Evolutionary conservation across 2,797 vertebrate genomes (phyloP), one percentile per base, ranked within the genome.

Genomic region (Sparus aurata): DNA sequence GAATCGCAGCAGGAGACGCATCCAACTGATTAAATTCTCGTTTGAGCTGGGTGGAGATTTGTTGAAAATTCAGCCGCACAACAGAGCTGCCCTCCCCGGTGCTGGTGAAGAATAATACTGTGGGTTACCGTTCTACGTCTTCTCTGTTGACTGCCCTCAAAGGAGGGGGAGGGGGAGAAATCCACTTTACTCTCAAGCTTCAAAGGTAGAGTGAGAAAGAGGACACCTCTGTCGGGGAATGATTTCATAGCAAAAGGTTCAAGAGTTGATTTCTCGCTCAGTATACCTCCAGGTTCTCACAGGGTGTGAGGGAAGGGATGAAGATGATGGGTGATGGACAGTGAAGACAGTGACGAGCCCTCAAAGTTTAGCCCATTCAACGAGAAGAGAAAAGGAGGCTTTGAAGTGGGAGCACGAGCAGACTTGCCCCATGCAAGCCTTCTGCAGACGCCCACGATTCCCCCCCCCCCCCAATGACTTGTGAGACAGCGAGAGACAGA

Each of bases 341-440:
- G 58, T 13, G 67, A 62, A 49, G 53, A 63, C 34, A 73, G 49
- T 38, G 67, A 58, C 46, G 41, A 65, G 45, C 52, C 73, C 76
- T 77, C 53, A 22, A 79, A 85, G 76, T 82, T 82, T 43, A 73
- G 55, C 69, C 69, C 27, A 22, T 55, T 54, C 72, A 38, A 69
- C 66, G 54, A 1, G 16, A 45, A 16, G 41, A 41, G 12, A 54
- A 7, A 49, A 52, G 52, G 57, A 79, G 63, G 64, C 65, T 83
- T 87, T 89, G 79, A 88, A 82, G 72, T 62, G 12, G 59, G 50
- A 61, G 45, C 52, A 7, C 4, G 9, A 62, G 67, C 58, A 53
- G 25, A 61, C 46, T 54, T 7, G 50, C 34, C 45, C 61, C 41
- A 49, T 58, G 55, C 57, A 38, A 58, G 67, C 45, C 77, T 72